Evolutionary conservation across 2,797 vertebrate species (phyloP).

Genomic region (Phylloscopus collybita): DNA sequence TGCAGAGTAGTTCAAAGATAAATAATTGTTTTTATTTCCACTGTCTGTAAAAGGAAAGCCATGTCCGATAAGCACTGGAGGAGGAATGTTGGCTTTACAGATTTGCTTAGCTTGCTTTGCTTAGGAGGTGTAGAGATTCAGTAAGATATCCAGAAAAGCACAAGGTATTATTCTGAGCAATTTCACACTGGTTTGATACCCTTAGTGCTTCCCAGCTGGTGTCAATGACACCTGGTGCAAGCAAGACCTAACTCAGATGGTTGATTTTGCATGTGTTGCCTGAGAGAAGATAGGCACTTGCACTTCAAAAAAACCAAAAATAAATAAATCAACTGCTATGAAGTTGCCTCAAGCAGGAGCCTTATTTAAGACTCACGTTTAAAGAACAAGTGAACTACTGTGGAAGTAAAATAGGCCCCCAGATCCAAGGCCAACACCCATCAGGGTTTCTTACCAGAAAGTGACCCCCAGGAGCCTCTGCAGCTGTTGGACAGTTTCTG

Average conservation of each 20-base stretch:
- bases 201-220: background rate
- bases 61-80: background rate
- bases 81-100: accelerated
- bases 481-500: background rate
- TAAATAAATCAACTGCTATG: slow-evolving; percentile 12
- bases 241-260: background rate
- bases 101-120: background rate
- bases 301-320: slow-evolving; percentile 22
- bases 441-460: background rate
- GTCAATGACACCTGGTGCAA: background rate
- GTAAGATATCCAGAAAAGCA: background rate
- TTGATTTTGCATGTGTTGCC: background rate
- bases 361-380: background rate
- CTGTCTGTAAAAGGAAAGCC: background rate
- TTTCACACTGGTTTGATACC: background rate
- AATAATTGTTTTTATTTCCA: background rate
- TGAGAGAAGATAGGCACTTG: background rate
- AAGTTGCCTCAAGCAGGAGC: background rate
- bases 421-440: background rate
- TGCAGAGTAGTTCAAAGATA: background rate
- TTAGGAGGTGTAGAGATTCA: background rate
- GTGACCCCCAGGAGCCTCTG: background rate
- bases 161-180: background rate
- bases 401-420: slow-evolving; percentile 1
- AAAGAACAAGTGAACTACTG: background rate